Evolutionary conservation across 2,797 vertebrate genomes (phyloP).

Genomic region (Gallinago solitaria): DNA sequence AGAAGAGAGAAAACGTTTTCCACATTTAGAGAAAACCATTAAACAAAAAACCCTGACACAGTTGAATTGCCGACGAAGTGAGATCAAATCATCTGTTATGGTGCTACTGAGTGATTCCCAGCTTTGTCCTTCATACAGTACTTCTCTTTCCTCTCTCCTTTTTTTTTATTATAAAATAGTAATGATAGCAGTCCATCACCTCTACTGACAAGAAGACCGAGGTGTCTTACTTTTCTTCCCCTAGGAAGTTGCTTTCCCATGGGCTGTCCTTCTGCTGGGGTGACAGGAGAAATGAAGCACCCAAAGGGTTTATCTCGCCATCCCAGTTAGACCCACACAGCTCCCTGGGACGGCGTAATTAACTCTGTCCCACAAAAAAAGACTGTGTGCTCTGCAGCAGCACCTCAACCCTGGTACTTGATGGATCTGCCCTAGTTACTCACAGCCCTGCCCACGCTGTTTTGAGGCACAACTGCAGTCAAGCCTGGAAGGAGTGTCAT

Average conservation of each 20-base stretch:
- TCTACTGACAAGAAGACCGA: neutral
- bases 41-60: neutral
- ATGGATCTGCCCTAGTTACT: neutral
- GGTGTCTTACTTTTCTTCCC: neutral
- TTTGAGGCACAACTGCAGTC: neutral
- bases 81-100: neutral
- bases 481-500: neutral
- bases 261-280: neutral
- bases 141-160: neutral
- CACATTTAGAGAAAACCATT: neutral
- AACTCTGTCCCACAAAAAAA: conserved; percentile 36
- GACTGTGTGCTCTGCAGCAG: neutral
- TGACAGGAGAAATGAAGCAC: conserved; percentile 23
- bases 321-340: neutral
- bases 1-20: neutral
- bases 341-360: neutral
- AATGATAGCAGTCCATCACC: neutral
- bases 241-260: neutral
- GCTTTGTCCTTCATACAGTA: neutral
- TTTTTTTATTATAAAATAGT: neutral
- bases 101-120: neutral
- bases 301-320: neutral
- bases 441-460: neutral
- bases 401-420: neutral
- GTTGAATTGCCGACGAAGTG: neutral